Conservation (phyloP, 2,888 invertebrate species). For the Drosophila austrosaltans region DNA sequence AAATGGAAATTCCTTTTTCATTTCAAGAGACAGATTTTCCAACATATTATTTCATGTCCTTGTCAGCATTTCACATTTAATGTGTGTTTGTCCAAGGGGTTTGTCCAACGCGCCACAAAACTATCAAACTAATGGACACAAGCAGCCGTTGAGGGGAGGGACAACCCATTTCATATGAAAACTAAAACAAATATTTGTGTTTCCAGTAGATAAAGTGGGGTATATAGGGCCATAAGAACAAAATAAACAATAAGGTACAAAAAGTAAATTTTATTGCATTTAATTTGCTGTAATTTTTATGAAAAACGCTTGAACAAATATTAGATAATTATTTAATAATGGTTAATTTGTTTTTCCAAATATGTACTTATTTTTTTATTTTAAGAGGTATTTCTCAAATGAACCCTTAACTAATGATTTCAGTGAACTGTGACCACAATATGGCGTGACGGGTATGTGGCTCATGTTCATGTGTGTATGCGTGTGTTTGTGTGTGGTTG, state of each 20-base stretch:
- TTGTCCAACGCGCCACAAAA: slow-evolving; percentile 45
- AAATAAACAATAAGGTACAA: not conserved
- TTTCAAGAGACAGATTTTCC: slow-evolving; percentile 2
- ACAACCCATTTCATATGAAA: slow-evolving; percentile 50
- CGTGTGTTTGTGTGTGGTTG: slow-evolving; percentile 22
- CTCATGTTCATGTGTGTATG: slow-evolving; percentile 45
- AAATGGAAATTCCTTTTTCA: slow-evolving; percentile 4
- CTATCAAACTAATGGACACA: slow-evolving; percentile 21
- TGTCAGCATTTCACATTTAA: slow-evolving; percentile 72
- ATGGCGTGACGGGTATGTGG: slow-evolving; percentile 66
- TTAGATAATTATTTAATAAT: too few relatives aligned
- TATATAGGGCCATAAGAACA: not conserved
- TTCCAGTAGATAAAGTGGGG: not conserved
- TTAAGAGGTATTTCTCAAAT: slow-evolving; percentile 23
- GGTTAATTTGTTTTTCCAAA: not conserved
- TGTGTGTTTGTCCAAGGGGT: slow-evolving; percentile 42
- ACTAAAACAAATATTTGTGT: slow-evolving; percentile 58
- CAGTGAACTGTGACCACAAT: slow-evolving; percentile 49
- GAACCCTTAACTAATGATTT: not conserved
- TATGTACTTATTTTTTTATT: not conserved
- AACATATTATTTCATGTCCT: slow-evolving; percentile 20
- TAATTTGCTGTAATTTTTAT: too few relatives aligned
- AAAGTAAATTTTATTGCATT: too few relatives aligned
- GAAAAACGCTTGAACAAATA: too few relatives aligned
- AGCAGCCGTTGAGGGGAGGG: slow-evolving; percentile 25